A percentile compares a stretch with the other conserved stretches of the same genome.
phyloP scores from a whole-genome alignment of 2,888 invertebrate genomes.

The Sinotaia quadrata region DNA sequence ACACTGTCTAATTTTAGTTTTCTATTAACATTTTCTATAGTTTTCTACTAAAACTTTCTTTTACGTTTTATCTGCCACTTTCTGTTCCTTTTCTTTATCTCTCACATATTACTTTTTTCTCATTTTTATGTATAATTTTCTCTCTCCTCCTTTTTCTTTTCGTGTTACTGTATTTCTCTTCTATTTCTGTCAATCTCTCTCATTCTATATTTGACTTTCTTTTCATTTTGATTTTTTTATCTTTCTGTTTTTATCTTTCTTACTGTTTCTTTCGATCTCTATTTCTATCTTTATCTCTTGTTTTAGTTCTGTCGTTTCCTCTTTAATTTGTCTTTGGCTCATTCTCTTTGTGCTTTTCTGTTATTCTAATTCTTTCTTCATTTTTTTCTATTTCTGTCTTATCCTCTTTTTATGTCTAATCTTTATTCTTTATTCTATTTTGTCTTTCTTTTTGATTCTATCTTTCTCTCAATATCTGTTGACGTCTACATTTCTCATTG shows the following conservation, averaged over 20 bases:
- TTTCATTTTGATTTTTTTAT: neutral
- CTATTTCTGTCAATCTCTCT: neutral
- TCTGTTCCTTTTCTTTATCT: no score
- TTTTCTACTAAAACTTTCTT: no score
- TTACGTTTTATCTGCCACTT: no score
- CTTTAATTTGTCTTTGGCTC: neutral
- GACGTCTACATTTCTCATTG: no score
- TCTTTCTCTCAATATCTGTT: no score
- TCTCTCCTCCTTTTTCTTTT: neutral
- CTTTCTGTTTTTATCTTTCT: neutral
- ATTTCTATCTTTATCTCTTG: neutral
- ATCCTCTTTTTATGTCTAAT: no score
- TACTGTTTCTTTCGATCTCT: neutral
- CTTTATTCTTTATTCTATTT: no score
- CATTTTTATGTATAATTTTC: neutral
- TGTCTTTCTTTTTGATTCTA: no score
- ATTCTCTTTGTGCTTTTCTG: neutral
- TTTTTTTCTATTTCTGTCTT: no score
- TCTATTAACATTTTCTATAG: no score
- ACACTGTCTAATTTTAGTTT: no score
- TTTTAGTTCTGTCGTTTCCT: neutral
- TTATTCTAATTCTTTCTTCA: no score
- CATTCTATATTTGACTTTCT: neutral
- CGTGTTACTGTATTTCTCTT: neutral
- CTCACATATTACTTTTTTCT: neutral